These are phyloP conservation scores for Oedothorax gibbosus DNA, from an alignment of 1,140 invertebrate genomes.

Conservation along the genomic window DNA sequence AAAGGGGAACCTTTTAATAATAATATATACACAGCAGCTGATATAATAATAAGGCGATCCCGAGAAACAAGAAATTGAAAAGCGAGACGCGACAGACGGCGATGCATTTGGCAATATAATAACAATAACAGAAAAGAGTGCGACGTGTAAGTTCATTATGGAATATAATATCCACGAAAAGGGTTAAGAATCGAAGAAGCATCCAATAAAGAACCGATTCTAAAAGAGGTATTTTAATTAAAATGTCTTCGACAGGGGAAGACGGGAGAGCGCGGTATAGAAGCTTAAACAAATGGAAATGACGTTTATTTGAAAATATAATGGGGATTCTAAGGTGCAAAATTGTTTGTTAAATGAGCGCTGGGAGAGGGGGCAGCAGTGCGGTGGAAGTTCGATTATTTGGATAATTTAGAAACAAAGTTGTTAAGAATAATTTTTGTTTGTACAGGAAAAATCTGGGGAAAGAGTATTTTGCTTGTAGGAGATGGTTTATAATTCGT, in stretches of 20 bases:
- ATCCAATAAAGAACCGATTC: conserved; percentile 54
- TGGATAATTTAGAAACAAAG: no score
- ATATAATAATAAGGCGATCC: conserved; percentile 35
- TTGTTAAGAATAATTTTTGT: no score
- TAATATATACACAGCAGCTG: conserved; percentile 48
- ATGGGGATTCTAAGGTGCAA: not conserved
- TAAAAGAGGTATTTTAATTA: conserved; percentile 47
- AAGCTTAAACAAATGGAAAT: conserved; percentile 18
- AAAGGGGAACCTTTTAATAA: conserved; percentile 39
- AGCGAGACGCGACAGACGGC: conserved; percentile 29
- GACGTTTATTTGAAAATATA: conserved; percentile 28
- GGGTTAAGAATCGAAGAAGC: conserved; percentile 57
- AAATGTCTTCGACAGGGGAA: conserved; percentile 34
- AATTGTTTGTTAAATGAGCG: conserved; percentile 1
- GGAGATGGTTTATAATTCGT: no score
- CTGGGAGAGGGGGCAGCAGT: not conserved
- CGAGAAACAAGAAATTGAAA: conserved; percentile 49
- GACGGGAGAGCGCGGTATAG: conserved; percentile 14
- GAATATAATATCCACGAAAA: conserved; percentile 43
- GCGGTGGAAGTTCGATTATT: no score
- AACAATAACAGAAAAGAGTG: conserved; percentile 53
- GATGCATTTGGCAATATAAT: conserved; percentile 22
- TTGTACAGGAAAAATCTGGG: no score
- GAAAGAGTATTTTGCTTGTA: no score
- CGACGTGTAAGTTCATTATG: conserved; percentile 53